Evolutionary conservation across 1,140 invertebrate genomes (phyloP).

Genomic region (Trichomalopsis sarcophagae): DNA sequence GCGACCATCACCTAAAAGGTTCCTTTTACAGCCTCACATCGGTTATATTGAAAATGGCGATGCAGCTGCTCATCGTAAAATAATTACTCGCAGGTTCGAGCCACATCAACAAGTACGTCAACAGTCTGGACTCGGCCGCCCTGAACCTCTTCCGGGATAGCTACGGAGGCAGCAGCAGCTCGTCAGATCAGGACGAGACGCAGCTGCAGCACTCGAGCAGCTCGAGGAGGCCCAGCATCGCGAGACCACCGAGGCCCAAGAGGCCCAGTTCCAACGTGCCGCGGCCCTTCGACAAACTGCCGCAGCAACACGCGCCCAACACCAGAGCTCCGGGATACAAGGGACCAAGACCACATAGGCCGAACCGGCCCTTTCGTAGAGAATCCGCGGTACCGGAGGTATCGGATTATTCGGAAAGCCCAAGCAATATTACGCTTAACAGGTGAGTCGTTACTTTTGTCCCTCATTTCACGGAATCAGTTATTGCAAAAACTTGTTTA

Average conservation of each 20-base stretch:
- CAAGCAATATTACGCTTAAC: conserved; percentile 53
- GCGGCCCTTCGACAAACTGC: conserved; percentile 70
- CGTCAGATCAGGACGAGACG: conserved; percentile 47
- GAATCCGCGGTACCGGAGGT: conserved; percentile 64
- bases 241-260: conserved; percentile 59
- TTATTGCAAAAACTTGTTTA: neutral
- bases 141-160: conserved; percentile 41
- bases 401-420: conserved; percentile 58
- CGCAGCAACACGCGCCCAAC: conserved; percentile 72
- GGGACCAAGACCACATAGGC: conserved; percentile 64
- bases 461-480: too few species aligned
- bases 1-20: conserved; percentile 57
- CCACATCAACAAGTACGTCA: conserved; percentile 43
- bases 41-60: neutral
- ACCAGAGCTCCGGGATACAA: conserved; percentile 72
- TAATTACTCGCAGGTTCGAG: neutral
- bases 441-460: conserved; percentile 48
- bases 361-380: conserved; percentile 67
- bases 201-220: conserved; percentile 54
- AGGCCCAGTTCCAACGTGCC: conserved; percentile 58
- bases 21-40: neutral
- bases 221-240: conserved; percentile 57
- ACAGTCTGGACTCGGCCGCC: conserved; percentile 29
- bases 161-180: neutral
- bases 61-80: too few species aligned